phyloP scores from a whole-genome alignment of 2,888 invertebrate genomes.

The Euproctis similis region DNA sequence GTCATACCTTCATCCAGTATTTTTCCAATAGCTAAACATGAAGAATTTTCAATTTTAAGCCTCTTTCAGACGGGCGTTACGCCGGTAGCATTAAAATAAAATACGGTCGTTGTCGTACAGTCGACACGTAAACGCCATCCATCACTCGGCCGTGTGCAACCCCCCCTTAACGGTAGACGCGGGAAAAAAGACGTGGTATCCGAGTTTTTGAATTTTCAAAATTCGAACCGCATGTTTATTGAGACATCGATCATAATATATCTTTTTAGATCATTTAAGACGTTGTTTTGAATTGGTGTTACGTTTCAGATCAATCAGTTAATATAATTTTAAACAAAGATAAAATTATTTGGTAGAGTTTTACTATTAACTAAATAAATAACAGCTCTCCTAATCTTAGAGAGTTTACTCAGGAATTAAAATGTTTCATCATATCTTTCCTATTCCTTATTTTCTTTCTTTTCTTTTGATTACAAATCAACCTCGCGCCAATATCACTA shows the following conservation, averaged over 20 bases:
- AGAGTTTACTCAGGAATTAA: no score
- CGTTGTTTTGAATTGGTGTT: no score
- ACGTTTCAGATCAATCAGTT: no score
- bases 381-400: no score
- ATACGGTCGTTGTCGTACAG: slow-evolving; percentile 53
- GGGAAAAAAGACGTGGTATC: slow-evolving; percentile 24
- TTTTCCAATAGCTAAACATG: slow-evolving; percentile 49
- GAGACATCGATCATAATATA: slow-evolving; percentile 21
- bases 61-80: slow-evolving; percentile 43
- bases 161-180: slow-evolving; percentile 40
- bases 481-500: no score
- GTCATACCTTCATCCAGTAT: slow-evolving; percentile 27
- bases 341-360: no score
- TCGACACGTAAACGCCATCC: slow-evolving; percentile 71
- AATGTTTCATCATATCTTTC: no score
- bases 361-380: no score
- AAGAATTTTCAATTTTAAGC: slow-evolving; percentile 74
- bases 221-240: slow-evolving; percentile 8
- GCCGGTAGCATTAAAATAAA: slow-evolving; percentile 67
- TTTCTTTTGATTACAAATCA: no score
- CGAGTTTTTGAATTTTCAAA: slow-evolving; percentile 16
- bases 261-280: slow-evolving; percentile 7
- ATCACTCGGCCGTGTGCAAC: slow-evolving; percentile 50
- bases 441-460: no score
- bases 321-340: no score